Evolutionary conservation across 2,888 invertebrate genomes (phyloP).

Genomic region (Uropetala carovei): DNA sequence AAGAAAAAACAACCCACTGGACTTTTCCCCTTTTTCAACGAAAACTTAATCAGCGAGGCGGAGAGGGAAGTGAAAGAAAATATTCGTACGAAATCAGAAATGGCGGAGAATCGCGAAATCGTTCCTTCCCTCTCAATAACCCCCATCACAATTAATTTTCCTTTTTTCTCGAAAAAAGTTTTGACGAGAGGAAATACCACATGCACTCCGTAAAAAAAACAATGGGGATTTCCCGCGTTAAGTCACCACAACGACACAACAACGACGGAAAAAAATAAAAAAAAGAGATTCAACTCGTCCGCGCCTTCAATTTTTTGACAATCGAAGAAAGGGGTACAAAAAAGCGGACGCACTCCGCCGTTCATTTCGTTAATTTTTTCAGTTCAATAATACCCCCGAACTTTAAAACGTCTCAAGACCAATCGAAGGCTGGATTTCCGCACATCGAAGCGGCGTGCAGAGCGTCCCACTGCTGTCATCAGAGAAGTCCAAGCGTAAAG

Average conservation of each 20-base stretch:
- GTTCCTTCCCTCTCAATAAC: neutral
- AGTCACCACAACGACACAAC: neutral
- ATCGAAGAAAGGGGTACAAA: neutral
- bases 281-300: neutral
- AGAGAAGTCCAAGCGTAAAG: slow-evolving; percentile 40
- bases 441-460: slow-evolving; percentile 11
- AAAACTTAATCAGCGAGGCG: slow-evolving; percentile 4
- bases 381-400: too few species aligned
- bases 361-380: neutral
- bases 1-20: neutral
- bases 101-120: neutral
- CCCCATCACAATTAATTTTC: neutral
- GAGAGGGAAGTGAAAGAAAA: neutral
- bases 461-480: slow-evolving; percentile 57
- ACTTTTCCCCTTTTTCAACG: neutral
- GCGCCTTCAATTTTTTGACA: neutral
- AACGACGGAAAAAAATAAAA: neutral
- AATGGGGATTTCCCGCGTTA: neutral
- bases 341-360: neutral
- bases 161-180: neutral
- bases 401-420: slow-evolving; percentile 36
- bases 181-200: neutral
- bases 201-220: neutral
- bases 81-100: neutral
- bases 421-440: slow-evolving; percentile 17